These are phyloP conservation scores for Paracentrotus lividus DNA, from an alignment of 53 echinoderm and acorn worm species.

Conservation along the genomic window DNA sequence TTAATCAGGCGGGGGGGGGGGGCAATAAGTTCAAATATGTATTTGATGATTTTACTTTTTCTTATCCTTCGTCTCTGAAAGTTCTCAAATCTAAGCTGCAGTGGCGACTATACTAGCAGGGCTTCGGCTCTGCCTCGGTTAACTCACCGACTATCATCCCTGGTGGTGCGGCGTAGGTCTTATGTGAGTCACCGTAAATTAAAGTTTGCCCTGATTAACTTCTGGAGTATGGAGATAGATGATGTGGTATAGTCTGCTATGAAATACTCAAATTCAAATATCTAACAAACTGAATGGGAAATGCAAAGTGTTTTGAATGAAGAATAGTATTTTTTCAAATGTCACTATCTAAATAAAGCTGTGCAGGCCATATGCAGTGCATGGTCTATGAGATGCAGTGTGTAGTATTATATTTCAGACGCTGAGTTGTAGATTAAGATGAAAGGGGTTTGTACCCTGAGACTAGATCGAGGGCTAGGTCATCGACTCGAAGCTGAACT, in stretches of 20 bases:
- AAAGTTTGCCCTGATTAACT: constrained; percentile 53
- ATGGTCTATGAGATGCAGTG: no score
- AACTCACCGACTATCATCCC: constrained; percentile 21
- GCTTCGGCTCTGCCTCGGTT: not conserved
- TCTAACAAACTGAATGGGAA: no score
- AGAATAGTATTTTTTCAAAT: no score
- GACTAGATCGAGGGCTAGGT: constrained; percentile 4
- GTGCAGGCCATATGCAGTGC: no score
- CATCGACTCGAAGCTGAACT: constrained; percentile 28
- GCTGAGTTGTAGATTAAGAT: no score
- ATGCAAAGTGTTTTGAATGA: no score
- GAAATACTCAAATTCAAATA: no score
- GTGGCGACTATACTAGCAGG: not conserved
- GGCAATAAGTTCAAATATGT: not conserved
- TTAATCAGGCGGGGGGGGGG: not conserved
- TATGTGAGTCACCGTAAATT: constrained; percentile 45
- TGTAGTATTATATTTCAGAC: no score
- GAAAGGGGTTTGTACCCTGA: no score
- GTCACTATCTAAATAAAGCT: no score
- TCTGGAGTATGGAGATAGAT: constrained; percentile 30
- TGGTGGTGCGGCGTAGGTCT: constrained; percentile 17
- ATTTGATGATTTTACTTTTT: not conserved
- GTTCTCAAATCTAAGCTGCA: not conserved
- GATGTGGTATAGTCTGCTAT: no score
- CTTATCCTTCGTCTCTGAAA: not conserved